These are phyloP conservation scores for Yoshiicerus persimilis DNA, from an alignment of 1,140 invertebrate genomes.

Conservation along the genomic window DNA sequence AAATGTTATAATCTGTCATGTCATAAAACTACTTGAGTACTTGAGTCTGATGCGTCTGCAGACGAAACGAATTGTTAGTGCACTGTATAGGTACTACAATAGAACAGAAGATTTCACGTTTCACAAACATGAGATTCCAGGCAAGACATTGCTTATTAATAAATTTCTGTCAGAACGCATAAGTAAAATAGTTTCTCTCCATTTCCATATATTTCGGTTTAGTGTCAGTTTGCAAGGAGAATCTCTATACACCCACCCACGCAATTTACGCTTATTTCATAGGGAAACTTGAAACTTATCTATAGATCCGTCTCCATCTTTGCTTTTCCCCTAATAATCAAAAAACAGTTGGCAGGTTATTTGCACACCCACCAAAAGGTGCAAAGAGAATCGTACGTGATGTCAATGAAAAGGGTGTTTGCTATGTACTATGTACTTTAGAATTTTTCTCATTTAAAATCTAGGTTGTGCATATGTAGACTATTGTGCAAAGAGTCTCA, in stretches of 20 bases:
- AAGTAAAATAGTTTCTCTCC: background rate
- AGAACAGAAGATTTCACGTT: no score
- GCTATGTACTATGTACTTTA: background rate
- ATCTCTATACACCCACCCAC: background rate
- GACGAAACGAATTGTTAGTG: background rate
- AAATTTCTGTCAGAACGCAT: background rate
- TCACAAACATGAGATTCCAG: no score
- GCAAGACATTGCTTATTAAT: background rate
- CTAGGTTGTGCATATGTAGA: background rate
- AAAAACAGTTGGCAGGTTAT: no score
- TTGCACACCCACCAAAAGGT: background rate
- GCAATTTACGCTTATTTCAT: background rate
- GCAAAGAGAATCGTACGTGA: background rate
- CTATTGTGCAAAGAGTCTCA: background rate
- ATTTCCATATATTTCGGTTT: background rate
- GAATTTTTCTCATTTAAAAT: background rate
- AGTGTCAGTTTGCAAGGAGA: background rate
- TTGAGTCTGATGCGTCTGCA: background rate
- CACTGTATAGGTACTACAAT: background rate
- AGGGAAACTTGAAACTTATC: background rate
- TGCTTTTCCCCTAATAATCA: background rate
- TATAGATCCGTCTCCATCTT: no score
- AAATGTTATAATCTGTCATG: background rate
- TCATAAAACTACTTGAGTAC: background rate
- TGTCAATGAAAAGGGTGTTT: background rate